Base-by-base conservation (phyloP, 2,888 invertebrate genomes). In the Seira musarum region DNA sequence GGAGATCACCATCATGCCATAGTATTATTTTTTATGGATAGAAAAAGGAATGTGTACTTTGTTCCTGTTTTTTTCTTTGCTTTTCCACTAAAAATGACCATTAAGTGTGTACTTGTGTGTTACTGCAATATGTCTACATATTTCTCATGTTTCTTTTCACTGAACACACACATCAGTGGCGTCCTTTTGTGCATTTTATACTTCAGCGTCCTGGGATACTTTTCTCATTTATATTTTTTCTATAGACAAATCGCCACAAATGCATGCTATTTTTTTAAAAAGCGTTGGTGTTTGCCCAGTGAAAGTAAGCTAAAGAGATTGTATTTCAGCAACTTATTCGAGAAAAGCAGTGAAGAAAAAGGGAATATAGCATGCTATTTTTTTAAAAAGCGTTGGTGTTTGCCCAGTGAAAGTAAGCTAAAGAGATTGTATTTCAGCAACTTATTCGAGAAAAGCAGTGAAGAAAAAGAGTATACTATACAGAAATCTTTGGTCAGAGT, bases 121-220 rank as follows among this genome's bases (percentile, higher is more conserved):
- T 40, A 60, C 70, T 30, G 61, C 24, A 72, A 64, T 72, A 72
- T 64, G 24, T 40, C 61, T 19, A 61, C 10, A 40, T 71, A 61
- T 40, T 63, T 72, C 63, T 72, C 63, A 61, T 40, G 71, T 63
- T 71, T 63, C 71, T 25, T 21, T 53, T 53, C 49, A 72, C 21
- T 72, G 40, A n/a, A n/a, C 64, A 65, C 49, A 65, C 49, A 65
- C 72, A 64, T 65, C 17, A 25, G 25, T 64, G 40, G 65, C 24
- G 53, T 65, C 65, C 53, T 72, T 66, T 64, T 72, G 72, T 72
- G 71, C 17, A 53, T 64, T 64, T 63, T 65, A 40, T 63, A 24
- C 46, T 61, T 57, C 25, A 17, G 71, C 21, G 35, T 46, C 22
- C 40, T 22, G 60, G 30, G 22, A 61, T 6, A 70, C 60, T 61